Evolutionary conservation across 1,140 invertebrate species (phyloP), one percentile per base, ranked within the genome.

Genomic region (Meloidogyne chitwoodi): DNA sequence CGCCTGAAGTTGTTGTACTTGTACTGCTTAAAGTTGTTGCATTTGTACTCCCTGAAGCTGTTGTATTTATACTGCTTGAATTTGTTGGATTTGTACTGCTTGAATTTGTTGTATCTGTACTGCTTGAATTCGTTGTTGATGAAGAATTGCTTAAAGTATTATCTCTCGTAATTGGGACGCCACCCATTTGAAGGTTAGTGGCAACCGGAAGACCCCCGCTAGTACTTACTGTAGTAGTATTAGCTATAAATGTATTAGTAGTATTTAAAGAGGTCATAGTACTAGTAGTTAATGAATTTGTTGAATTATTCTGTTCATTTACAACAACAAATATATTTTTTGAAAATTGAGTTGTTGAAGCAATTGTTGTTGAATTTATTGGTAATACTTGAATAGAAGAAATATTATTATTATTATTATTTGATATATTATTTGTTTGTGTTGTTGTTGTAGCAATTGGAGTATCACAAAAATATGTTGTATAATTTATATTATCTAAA

Each of bases 401-500:
- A 38, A 8, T 38, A 38, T 4, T 56, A 56, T 56, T n/a, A 56
- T 4, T n/a, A n/a, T 56, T 56, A 8, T 6, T 8, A 22, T 4
- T 22, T 0, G 2, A 3, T 16, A n/a, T n/a, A n/a, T 19, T 56
- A n/a, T n/a, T 70, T n/a, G 14, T 10, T 4, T 4, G 0, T 44
- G 38, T n/a, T 56, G 19, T 31, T 24, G 65, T 8, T 2, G 65
- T 22, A 8, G 19, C 22, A 6, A 22, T 11, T 6, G 27, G 26
- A 22, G 22, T 6, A 19, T 34, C 68, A 22, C 68, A 73, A 34
- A 73, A 73, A 12, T 73, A 61, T 29, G 56, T 22, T 3, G n/a
- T 73, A 22, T 73, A 73, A 16, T 24, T 26, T 34, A 73, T 73
- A 24, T 63, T 73, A 24, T 56, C 71, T 64, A 73, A 6, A 19